Percentiles rank a stretch among this genome's conserved stretches.
These are phyloP conservation scores for Perca flavescens DNA, from an alignment of 2,113 vertebrate species.

Conservation along the genomic window DNA sequence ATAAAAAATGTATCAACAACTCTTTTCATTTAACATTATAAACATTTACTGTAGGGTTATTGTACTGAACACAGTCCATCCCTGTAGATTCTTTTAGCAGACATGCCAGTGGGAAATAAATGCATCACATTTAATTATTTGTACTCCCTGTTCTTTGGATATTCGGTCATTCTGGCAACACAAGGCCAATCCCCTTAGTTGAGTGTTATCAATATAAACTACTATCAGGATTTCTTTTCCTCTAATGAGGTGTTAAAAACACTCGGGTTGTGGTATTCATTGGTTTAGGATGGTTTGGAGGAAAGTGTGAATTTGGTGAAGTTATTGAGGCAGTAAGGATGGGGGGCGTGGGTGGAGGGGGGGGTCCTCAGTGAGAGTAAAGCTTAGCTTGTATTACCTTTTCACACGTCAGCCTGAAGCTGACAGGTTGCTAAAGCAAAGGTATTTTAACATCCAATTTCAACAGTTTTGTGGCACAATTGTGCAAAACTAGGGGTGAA, in stretches of 20 bases:
- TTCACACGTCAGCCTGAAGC: conserved; percentile 75
- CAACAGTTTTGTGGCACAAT: conserved; percentile 66
- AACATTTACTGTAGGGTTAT: background rate
- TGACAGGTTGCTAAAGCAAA: conserved; percentile 79
- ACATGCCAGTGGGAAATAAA: conserved; percentile 44
- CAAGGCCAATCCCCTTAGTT: conserved; percentile 1
- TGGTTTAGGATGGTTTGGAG: conserved; percentile 32
- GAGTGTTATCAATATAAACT: conserved; percentile 18
- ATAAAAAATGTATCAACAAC: background rate
- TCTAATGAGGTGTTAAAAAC: conserved; percentile 54
- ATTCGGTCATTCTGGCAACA: conserved; percentile 14
- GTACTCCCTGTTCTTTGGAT: background rate
- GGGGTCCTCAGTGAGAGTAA: conserved; percentile 22
- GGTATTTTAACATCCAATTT: conserved; percentile 79
- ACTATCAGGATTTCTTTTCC: background rate
- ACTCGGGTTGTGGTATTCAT: conserved; percentile 18
- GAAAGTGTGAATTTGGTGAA: conserved; percentile 57
- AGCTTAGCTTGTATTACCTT: conserved; percentile 70
- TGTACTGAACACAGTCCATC: background rate
- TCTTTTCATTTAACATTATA: background rate
- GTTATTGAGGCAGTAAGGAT: conserved; percentile 11
- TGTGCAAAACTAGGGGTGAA: conserved; percentile 61
- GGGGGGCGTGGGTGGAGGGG: background rate
- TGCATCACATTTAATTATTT: conserved; percentile 39
- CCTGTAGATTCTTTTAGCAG: conserved; percentile 14